These are phyloP conservation scores for Stenotaenia linearis DNA, from an alignment of 2,888 invertebrate genomes.

Conservation along the genomic window DNA sequence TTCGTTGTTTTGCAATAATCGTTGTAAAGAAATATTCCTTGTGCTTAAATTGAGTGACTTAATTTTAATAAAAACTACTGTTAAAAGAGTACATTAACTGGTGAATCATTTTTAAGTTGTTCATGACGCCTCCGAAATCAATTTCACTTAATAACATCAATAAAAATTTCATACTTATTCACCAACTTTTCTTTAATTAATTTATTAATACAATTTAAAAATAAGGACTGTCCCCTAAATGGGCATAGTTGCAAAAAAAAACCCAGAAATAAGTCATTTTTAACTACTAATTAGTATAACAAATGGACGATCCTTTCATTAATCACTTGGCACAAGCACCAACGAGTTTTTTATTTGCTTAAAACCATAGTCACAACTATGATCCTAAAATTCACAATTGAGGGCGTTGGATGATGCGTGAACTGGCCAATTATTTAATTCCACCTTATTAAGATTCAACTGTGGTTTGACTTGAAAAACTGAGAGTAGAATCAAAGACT, in stretches of 20 bases:
- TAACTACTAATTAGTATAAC: not conserved
- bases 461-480: not conserved
- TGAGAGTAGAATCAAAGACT: not conserved
- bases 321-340: not conserved
- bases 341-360: not conserved
- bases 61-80: not conserved
- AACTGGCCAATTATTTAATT: slow-evolving; percentile 13
- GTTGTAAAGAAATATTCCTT: too few species aligned
- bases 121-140: not conserved
- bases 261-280: too few species aligned
- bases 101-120: not conserved
- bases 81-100: not conserved
- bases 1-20: not conserved
- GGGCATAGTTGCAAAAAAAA: not conserved
- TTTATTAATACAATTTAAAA: not conserved
- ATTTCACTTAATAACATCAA: not conserved
- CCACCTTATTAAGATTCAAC: not conserved
- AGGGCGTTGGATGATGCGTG: slow-evolving; percentile 7
- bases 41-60: not conserved
- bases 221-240: not conserved
- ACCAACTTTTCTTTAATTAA: not conserved
- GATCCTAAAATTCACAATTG: not conserved
- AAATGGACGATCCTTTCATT: not conserved
- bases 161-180: not conserved
- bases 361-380: not conserved